Conservation (phyloP, 2,113 vertebrate species). For the Gasterosteus nipponicus region DNA sequence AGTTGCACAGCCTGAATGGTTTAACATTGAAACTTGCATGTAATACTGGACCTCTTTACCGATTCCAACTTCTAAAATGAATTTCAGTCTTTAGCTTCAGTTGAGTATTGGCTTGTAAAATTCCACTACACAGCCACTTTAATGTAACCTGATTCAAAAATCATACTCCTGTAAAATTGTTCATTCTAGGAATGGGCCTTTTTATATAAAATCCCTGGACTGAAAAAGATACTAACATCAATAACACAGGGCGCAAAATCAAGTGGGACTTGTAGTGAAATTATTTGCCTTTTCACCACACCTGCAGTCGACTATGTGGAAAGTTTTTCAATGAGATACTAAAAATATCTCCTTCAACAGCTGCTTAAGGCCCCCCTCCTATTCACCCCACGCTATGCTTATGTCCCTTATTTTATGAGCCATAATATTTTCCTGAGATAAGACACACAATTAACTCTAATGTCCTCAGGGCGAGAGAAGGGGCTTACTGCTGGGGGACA, state of each 20-base stretch:
- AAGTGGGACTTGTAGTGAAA: slow-evolving; percentile 16
- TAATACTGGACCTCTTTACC: slow-evolving; percentile 7
- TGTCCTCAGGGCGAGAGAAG: slow-evolving; percentile 53
- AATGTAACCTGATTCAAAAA: slow-evolving; percentile 30
- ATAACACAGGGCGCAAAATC: slow-evolving; percentile 13
- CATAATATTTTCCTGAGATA: slow-evolving; percentile 72
- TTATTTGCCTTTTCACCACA: slow-evolving; percentile 44
- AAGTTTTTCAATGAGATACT: slow-evolving; percentile 76
- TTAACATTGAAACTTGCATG: slow-evolving; percentile 17
- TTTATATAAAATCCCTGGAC: slow-evolving; percentile 42
- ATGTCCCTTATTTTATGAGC: slow-evolving; percentile 46
- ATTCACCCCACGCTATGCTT: slow-evolving; percentile 54
- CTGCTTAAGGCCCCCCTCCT: slow-evolving; percentile 54
- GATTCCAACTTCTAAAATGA: neutral
- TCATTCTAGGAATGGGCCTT: slow-evolving; percentile 32
- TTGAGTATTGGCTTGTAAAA: slow-evolving; percentile 30
- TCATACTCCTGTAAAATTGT: slow-evolving; percentile 7
- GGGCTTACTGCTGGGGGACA: slow-evolving; percentile 55
- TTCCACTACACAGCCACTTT: slow-evolving; percentile 17
- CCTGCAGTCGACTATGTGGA: slow-evolving; percentile 56
- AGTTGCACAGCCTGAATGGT: neutral
- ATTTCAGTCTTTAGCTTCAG: slow-evolving; percentile 18
- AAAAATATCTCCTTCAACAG: slow-evolving; percentile 76
- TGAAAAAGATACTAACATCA: slow-evolving; percentile 38
- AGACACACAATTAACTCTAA: slow-evolving; percentile 70